Conservation (phyloP, 2,888 invertebrate genomes). For the Silvanus unidentatus region DNA sequence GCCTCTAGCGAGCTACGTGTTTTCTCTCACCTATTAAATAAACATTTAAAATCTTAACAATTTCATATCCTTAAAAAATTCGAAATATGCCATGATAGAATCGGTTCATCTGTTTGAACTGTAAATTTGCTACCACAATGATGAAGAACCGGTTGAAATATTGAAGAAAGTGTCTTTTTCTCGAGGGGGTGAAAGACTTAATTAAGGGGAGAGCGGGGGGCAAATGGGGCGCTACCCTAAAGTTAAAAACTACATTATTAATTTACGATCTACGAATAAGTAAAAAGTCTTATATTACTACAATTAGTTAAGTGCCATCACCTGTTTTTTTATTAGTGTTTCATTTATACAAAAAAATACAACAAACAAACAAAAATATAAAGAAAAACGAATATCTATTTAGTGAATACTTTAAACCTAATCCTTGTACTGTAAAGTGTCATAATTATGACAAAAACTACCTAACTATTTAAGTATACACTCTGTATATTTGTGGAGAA, state of each 20-base stretch:
- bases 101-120: slow-evolving; percentile 36
- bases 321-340: slow-evolving; percentile 42
- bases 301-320: slow-evolving; percentile 47
- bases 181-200: too few relatives aligned
- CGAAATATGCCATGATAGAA: slow-evolving; percentile 42
- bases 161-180: neutral
- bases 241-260: slow-evolving; percentile 31
- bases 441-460: slow-evolving; percentile 33
- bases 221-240: too few relatives aligned
- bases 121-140: slow-evolving; percentile 44
- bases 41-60: too few relatives aligned
- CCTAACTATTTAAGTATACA: slow-evolving; percentile 40
- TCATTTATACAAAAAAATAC: slow-evolving; percentile 40
- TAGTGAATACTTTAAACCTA: slow-evolving; percentile 39
- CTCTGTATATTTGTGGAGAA: slow-evolving; percentile 27
- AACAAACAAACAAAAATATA: slow-evolving; percentile 8
- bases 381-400: slow-evolving; percentile 24
- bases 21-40: too few relatives aligned
- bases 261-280: slow-evolving; percentile 34
- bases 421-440: slow-evolving; percentile 44
- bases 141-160: slow-evolving; percentile 37
- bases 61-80: too few relatives aligned
- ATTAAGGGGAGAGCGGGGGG: slow-evolving; percentile 8
- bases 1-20: too few relatives aligned
- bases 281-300: slow-evolving; percentile 41